Percentiles rank a stretch among this genome's conserved stretches.
Conservation (phyloP, 2,113 vertebrate species). For the Prionailurus viverrinus region DNA sequence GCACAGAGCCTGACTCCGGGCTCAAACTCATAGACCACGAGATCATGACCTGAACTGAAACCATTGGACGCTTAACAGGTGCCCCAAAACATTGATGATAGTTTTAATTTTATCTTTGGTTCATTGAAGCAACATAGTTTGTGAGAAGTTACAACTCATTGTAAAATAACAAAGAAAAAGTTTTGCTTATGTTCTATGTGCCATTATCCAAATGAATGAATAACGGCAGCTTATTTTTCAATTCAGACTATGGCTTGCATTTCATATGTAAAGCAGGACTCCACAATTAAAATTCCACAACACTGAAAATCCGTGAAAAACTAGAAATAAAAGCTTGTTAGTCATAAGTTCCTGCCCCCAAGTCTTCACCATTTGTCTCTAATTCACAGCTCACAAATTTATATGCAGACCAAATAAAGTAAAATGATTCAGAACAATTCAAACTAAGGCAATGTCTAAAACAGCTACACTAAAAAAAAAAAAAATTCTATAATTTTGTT, state of each 20-base stretch:
- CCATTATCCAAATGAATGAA: slow-evolving; percentile 9
- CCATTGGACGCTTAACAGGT: neutral
- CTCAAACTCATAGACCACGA: neutral
- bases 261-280: slow-evolving; percentile 24
- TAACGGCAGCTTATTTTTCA: slow-evolving; percentile 33
- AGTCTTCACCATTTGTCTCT: slow-evolving; percentile 24
- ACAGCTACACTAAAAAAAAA: neutral
- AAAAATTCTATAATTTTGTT: neutral
- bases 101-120: slow-evolving; percentile 19
- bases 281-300: slow-evolving; percentile 40
- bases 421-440: slow-evolving; percentile 45
- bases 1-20: too few relatives aligned
- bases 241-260: neutral
- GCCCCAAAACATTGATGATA: neutral
- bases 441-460: slow-evolving; percentile 41
- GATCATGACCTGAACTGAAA: neutral
- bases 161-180: neutral
- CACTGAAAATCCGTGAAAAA: slow-evolving; percentile 13
- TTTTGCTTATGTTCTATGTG: neutral
- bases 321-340: slow-evolving; percentile 19
- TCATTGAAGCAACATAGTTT: neutral
- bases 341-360: neutral
- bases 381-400: slow-evolving; percentile 37
- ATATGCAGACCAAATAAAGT: slow-evolving; percentile 8
- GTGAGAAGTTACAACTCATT: slow-evolving; percentile 43